Conservation (phyloP, 2,113 vertebrate genomes). For the Nannobrachium achirus region DNA sequence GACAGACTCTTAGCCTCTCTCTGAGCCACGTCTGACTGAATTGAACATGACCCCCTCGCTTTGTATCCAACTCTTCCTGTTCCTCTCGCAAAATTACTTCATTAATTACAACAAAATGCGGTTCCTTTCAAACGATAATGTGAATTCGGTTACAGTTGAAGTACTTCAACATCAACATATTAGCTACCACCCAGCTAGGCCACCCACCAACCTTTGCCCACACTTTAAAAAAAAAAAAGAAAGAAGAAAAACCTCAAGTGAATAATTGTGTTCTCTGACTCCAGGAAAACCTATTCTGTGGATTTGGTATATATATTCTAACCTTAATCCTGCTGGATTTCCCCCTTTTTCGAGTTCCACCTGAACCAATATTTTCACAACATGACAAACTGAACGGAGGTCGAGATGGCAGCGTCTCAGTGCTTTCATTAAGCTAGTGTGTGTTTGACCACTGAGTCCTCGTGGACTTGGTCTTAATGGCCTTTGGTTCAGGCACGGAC, state of each 20-base stretch:
- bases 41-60: too few relatives aligned
- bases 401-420: constrained; percentile 46
- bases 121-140: neutral
- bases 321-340: constrained; percentile 56
- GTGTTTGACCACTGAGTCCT: constrained; percentile 45
- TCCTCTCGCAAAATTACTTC: too few relatives aligned
- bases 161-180: neutral
- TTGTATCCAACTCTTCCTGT: too few relatives aligned
- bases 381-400: constrained; percentile 55
- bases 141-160: constrained; percentile 2
- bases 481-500: constrained; percentile 12
- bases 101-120: neutral
- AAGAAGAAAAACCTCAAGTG: constrained; percentile 8
- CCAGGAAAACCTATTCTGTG: constrained; percentile 57
- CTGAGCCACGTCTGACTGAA: too few relatives aligned
- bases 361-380: constrained; percentile 74
- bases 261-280: constrained; percentile 53
- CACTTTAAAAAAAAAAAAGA: constrained; percentile 1
- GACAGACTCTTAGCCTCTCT: too few relatives aligned
- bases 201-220: constrained; percentile 36
- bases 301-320: constrained; percentile 36
- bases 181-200: neutral
- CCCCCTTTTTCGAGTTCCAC: constrained; percentile 42
- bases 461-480: constrained; percentile 45
- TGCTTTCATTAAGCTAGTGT: constrained; percentile 40